Base-by-base conservation (phyloP, 2,113 vertebrate genomes). In the Urocynchramus pylzowi region DNA sequence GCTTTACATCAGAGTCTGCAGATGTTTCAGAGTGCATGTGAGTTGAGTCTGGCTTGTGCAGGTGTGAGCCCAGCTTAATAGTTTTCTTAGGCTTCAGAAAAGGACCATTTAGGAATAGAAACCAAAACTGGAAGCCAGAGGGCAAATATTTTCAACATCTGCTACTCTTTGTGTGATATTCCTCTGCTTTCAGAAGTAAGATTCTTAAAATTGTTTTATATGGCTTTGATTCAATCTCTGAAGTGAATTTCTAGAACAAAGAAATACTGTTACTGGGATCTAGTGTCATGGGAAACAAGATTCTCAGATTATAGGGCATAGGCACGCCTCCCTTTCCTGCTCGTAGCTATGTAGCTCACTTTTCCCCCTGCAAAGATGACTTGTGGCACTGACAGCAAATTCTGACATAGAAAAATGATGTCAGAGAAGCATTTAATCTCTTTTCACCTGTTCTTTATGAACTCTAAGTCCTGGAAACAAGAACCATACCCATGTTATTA, bases 401-500 rank as follows among this genome's bases (percentile, higher is more conserved):
- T 94, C 80, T 95, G 85, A 97, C 87, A 94, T 22, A 82, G 74
- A 96, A 94, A 95, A 92, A 94, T 77, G 10, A 87, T 95, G 83
- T 96, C 0, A 0, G 64, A 93, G 73, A 87, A 90, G 56, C 68
- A 71, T 45, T 92, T 94, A 90, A 89, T 95, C 73, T 89, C 60
- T 84, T 93, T 71, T 87, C 88, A 93, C 82, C 64, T 75, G 49
- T 83, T 92, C 84, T 92, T 96, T 94, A 96, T 89, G 86, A 96
- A 93, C 79, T 96, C 37, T 24, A 89, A 93, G 64, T 94, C 65
- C 69, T 84, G 28, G 65, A 91, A 96, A 96, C 84, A 89, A 91
- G 77, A 92, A 92, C 73, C 65, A 84, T 94, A 71, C 16, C 69
- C 49, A 30, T 57, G 91, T 79, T 91, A 89, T 86, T 84, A 91